These are phyloP conservation scores for Stramonita haemastoma DNA, from an alignment of 2,888 invertebrate genomes.

Conservation along the genomic window DNA sequence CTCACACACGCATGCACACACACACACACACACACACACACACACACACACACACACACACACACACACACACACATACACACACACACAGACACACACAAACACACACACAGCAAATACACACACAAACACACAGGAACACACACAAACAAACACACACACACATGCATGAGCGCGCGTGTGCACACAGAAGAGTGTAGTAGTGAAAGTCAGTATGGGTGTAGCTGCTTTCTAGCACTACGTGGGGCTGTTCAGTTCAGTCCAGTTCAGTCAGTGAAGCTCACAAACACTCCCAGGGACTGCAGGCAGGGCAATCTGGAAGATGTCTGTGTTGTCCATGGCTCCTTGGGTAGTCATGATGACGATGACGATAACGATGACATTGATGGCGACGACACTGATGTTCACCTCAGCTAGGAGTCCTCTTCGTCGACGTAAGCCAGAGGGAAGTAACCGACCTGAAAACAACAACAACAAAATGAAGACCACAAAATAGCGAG, in stretches of 20 bases:
- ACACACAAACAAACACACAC: not conserved
- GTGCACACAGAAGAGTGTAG: not conserved
- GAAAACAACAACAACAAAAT: conserved; percentile 53
- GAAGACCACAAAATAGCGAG: not conserved
- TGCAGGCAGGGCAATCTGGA: not conserved
- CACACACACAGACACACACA: not conserved
- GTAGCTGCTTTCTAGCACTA: not conserved
- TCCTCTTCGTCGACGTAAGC: conserved; percentile 75
- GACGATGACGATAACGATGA: not conserved
- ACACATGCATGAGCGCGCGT: not conserved
- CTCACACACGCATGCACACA: not conserved
- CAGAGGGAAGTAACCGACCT: conserved; percentile 78
- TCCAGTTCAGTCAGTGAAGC: not conserved
- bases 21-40: conserved; percentile 7
- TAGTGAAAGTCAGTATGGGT: not conserved
- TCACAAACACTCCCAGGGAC: not conserved
- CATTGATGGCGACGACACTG: not conserved
- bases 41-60: conserved; percentile 2
- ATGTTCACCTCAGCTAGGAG: conserved; percentile 2
- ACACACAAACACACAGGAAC: not conserved
- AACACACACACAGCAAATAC: not conserved
- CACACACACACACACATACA: not conserved
- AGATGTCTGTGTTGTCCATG: not conserved
- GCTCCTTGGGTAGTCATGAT: not conserved
- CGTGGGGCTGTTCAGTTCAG: not conserved